phyloP scores from a whole-genome alignment of 1,140 invertebrate species.

The Heterodera schachtii region DNA sequence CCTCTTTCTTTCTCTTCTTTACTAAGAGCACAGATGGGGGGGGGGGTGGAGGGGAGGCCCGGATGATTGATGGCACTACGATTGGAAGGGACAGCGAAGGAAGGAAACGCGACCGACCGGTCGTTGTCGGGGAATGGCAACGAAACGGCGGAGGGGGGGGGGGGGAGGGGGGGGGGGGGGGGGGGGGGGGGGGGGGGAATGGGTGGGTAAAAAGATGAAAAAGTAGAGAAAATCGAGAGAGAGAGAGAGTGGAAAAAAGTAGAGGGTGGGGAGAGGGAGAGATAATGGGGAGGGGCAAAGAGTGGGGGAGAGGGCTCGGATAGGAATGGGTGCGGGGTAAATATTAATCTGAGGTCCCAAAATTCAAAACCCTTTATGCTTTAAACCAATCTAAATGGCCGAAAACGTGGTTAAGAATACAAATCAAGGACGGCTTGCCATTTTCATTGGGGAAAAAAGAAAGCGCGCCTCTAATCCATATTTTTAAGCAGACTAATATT shows the following conservation, averaged over 20 bases:
- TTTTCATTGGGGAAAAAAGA: too few relatives aligned
- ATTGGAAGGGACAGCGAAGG: constrained; percentile 6
- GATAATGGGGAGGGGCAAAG: too few relatives aligned
- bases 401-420: too few relatives aligned
- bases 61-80: constrained; percentile 18
- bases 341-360: too few relatives aligned
- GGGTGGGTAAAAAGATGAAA: neutral
- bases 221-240: neutral
- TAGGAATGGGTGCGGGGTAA: too few relatives aligned
- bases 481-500: too few relatives aligned
- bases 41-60: constrained; percentile 5
- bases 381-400: too few relatives aligned
- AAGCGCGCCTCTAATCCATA: too few relatives aligned
- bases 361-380: too few relatives aligned
- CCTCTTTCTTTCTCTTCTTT: neutral
- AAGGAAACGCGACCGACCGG: neutral
- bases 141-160: neutral
- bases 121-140: constrained; percentile 1
- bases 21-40: constrained; percentile 6
- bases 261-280: neutral
- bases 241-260: neutral
- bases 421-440: too few relatives aligned
- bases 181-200: neutral
- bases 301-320: neutral
- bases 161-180: neutral